Evolutionary conservation across 2,113 vertebrate genomes (phyloP).

Genomic region (Accipiter virgatus): DNA sequence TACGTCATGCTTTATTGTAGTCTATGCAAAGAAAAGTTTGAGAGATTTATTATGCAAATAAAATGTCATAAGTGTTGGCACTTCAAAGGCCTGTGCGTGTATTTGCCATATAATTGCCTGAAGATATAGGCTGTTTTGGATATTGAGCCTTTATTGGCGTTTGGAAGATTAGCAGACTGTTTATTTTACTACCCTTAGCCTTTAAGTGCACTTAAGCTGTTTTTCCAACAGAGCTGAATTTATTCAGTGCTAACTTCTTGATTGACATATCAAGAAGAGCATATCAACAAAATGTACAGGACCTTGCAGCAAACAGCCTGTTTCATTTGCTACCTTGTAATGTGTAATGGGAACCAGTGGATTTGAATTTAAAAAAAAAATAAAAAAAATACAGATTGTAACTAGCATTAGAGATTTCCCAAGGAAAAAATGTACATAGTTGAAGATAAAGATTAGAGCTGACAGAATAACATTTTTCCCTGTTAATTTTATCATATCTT

Average conservation of each 20-base stretch:
- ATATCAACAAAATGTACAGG: background rate
- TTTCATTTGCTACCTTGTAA: background rate
- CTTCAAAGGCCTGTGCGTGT: background rate
- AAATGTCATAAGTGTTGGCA: background rate
- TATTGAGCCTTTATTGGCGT: slow-evolving; percentile 41
- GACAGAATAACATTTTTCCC: background rate
- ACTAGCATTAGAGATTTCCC: background rate
- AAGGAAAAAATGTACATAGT: background rate
- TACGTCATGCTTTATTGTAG: background rate
- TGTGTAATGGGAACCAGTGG: background rate
- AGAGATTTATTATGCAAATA: slow-evolving; percentile 28
- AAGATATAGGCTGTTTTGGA: background rate
- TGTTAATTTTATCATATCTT: slow-evolving; percentile 17
- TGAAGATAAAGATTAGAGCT: background rate
- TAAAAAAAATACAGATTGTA: background rate
- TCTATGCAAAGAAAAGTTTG: background rate
- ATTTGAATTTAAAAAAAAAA: background rate
- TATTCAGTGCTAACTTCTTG: slow-evolving; percentile 40
- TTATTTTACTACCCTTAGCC: slow-evolving; percentile 25
- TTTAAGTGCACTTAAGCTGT: slow-evolving; percentile 46
- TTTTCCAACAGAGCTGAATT: slow-evolving; percentile 29
- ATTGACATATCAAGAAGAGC: background rate
- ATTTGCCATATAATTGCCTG: slow-evolving; percentile 10
- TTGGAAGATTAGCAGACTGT: slow-evolving; percentile 43
- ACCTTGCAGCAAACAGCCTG: background rate